These are phyloP conservation scores for Bradysia coprophila DNA, from an alignment of 1,140 invertebrate genomes.

Conservation along the genomic window DNA sequence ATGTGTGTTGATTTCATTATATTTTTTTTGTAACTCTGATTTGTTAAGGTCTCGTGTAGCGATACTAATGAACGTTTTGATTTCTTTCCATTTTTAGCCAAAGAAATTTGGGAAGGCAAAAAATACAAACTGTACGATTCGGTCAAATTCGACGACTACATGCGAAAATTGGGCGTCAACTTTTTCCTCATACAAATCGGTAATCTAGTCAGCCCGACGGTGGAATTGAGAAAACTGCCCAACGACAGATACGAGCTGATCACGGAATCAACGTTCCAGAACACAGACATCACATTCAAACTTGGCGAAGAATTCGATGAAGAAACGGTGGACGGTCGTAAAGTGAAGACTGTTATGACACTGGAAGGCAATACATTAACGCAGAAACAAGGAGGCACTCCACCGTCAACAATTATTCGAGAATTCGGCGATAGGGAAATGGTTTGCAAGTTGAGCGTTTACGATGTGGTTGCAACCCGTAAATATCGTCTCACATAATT, in stretches of 20 bases:
- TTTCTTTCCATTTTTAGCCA: neutral
- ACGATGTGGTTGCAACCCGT: conserved; percentile 33
- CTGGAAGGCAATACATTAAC: conserved; percentile 26
- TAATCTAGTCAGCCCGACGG: conserved; percentile 44
- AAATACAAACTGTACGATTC: conserved; percentile 53
- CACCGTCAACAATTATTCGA: conserved; percentile 35
- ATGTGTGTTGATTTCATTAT: neutral
- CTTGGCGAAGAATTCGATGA: conserved; percentile 67
- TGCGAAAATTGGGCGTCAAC: conserved; percentile 64
- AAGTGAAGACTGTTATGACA: conserved; percentile 43
- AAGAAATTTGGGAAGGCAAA: conserved; percentile 31
- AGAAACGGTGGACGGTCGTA: conserved; percentile 60
- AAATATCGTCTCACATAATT: neutral
- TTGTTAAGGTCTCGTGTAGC: too few species aligned
- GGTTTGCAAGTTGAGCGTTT: conserved; percentile 23
- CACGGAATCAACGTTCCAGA: conserved; percentile 69
- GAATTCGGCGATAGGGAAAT: conserved; percentile 25
- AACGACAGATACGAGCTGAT: conserved; percentile 46
- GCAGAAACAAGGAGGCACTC: conserved; percentile 43
- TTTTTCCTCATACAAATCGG: conserved; percentile 54
- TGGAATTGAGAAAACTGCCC: conserved; percentile 39
- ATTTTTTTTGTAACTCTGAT: too few species aligned
- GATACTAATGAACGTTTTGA: too few species aligned
- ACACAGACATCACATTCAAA: conserved; percentile 55
- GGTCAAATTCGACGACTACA: conserved; percentile 70